These are phyloP conservation scores for Cryptophagus acutangulus DNA, from an alignment of 2,888 invertebrate genomes.

Conservation along the genomic window DNA sequence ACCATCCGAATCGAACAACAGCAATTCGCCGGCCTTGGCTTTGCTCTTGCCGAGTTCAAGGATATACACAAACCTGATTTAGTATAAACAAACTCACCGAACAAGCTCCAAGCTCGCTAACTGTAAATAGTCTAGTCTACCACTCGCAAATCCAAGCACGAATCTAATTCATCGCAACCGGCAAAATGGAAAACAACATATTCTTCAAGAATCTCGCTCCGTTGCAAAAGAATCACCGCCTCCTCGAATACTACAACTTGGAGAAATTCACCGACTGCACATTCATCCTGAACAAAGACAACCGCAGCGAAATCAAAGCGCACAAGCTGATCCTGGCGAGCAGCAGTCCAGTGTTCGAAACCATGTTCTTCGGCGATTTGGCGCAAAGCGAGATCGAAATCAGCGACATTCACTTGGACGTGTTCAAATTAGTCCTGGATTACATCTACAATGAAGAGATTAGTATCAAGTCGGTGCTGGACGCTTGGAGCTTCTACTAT, in stretches of 20 bases:
- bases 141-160: too few species aligned
- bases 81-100: too few species aligned
- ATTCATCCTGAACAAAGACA: conserved; percentile 54
- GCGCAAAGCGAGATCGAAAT: conserved; percentile 53
- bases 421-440: conserved; percentile 57
- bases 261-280: conserved; percentile 50
- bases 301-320: conserved; percentile 52
- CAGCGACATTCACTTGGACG: conserved; percentile 56
- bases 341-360: conserved; percentile 64
- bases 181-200: too few species aligned
- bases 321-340: conserved; percentile 61
- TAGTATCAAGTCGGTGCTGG: conserved; percentile 52
- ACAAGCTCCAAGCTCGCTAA: too few species aligned
- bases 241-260: conserved; percentile 16
- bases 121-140: too few species aligned
- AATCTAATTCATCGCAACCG: too few species aligned
- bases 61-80: conserved; percentile 25
- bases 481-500: conserved; percentile 60
- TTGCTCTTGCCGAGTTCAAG: conserved; percentile 38
- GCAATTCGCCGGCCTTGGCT: conserved; percentile 32
- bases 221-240: conserved; percentile 18
- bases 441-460: conserved; percentile 60
- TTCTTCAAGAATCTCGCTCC: too few species aligned
- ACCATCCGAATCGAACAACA: too few species aligned
- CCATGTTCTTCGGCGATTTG: conserved; percentile 62